Conservation (phyloP, 2,113 vertebrate species). For the Rhodinocichla rosea region DNA sequence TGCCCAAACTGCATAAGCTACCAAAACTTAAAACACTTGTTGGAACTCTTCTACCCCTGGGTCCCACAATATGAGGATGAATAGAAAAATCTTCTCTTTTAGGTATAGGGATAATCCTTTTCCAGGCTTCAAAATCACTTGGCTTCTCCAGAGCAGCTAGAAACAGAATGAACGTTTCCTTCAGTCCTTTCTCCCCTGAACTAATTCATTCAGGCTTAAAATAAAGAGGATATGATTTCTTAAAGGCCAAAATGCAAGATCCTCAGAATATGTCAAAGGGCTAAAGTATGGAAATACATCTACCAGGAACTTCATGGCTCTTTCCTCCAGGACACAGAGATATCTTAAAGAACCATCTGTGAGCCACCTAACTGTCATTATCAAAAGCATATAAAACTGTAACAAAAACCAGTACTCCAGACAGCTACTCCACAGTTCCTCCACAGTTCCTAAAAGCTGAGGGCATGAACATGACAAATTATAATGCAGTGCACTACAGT, state of each 20-base stretch:
- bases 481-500: neutral
- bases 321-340: neutral
- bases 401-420: neutral
- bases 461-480: neutral
- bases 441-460: neutral
- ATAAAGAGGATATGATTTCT: neutral
- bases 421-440: neutral
- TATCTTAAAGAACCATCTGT: neutral
- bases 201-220: neutral
- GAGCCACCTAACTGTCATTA: neutral
- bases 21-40: neutral
- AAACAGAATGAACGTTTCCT: neutral
- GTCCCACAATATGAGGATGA: neutral
- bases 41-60: neutral
- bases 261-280: neutral
- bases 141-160: neutral
- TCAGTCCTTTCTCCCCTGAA: neutral
- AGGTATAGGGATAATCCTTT: neutral
- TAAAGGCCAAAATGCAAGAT: neutral
- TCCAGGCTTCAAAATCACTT: neutral
- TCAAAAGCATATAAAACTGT: neutral
- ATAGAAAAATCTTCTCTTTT: neutral
- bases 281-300: neutral
- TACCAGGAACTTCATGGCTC: neutral
- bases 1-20: neutral